Conservation (phyloP, 2,888 invertebrate genomes). For the Drosophila peninsularis region DNA sequence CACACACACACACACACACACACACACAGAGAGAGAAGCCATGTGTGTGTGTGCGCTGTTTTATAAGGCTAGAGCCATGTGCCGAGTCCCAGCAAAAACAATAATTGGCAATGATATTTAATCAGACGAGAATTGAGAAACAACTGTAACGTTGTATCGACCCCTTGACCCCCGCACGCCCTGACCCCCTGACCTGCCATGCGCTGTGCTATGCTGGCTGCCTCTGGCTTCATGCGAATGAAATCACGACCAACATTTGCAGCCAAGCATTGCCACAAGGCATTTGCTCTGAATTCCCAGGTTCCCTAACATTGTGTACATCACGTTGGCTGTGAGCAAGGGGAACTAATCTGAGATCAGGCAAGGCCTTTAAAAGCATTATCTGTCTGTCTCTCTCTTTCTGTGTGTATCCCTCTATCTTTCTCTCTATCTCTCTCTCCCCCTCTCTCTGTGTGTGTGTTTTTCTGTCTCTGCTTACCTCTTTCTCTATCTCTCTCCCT, state of each 20-base stretch:
- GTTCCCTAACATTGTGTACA: background rate
- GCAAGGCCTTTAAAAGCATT: background rate
- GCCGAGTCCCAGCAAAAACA: constrained; percentile 11
- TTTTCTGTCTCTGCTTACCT: too few relatives aligned
- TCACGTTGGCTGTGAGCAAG: background rate
- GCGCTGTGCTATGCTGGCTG: background rate
- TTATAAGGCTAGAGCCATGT: constrained; percentile 6
- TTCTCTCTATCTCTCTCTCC: background rate
- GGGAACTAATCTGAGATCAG: background rate
- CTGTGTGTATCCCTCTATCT: too few relatives aligned
- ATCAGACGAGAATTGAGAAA: constrained; percentile 22
- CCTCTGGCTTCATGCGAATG: background rate
- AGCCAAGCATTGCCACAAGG: constrained; percentile 30
- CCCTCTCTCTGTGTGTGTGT: too few relatives aligned
- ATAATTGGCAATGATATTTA: constrained; percentile 54
- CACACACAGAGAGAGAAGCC: too few relatives aligned
- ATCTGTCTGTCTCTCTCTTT: background rate
- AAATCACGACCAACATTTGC: constrained; percentile 38
- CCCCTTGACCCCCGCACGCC: background rate
- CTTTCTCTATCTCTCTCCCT: too few relatives aligned
- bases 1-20: constrained; percentile 11
- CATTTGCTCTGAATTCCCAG: constrained; percentile 13
- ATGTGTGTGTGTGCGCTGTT: background rate
- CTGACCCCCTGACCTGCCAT: background rate
- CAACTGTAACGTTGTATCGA: constrained; percentile 24